Percentiles rank a stretch among this genome's conserved stretches.
phyloP scores from a whole-genome alignment of 2,888 invertebrate genomes.

The Parelbella ahira region DNA sequence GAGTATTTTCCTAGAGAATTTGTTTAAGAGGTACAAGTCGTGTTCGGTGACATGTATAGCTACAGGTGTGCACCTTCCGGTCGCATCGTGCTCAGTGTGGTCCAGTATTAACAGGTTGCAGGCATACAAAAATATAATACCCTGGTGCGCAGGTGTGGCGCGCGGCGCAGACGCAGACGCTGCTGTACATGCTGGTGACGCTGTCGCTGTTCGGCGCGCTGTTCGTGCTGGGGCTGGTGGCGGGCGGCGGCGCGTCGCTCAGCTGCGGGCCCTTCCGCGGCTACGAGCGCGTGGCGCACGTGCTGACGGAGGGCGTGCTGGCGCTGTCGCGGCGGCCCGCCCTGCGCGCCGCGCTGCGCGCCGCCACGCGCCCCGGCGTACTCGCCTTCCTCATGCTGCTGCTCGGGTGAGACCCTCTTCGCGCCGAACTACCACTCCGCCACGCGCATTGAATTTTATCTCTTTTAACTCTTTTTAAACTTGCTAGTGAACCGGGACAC shows the following conservation, averaged over 20 bases:
- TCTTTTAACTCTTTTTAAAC: too few relatives aligned
- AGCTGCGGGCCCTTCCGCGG: conserved; percentile 84
- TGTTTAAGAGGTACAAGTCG: too few relatives aligned
- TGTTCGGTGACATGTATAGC: too few relatives aligned
- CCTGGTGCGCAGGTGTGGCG: conserved; percentile 77
- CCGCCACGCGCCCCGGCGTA: conserved; percentile 81
- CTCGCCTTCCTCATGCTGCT: conserved; percentile 81
- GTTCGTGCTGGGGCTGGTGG: conserved; percentile 81
- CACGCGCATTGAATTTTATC: too few relatives aligned
- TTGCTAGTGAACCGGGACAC: too few relatives aligned
- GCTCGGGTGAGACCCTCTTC: conserved; percentile 81
- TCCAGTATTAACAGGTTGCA: too few relatives aligned
- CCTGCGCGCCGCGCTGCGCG: conserved; percentile 66
- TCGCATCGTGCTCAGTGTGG: too few relatives aligned
- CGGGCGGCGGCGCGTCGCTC: conserved; percentile 52
- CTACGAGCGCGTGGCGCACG: conserved; percentile 77
- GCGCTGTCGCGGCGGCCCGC: conserved; percentile 61
- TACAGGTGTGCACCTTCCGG: too few relatives aligned
- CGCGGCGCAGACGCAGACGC: conserved; percentile 88
- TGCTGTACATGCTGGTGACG: conserved; percentile 85
- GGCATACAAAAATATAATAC: too few relatives aligned
- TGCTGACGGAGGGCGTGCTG: conserved; percentile 79
- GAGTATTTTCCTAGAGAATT: too few relatives aligned
- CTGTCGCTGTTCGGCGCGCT: conserved; percentile 82
- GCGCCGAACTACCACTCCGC: too few relatives aligned